Evolutionary conservation across 2,113 vertebrate genomes (phyloP).

Genomic region (Nothoprocta perdicaria): DNA sequence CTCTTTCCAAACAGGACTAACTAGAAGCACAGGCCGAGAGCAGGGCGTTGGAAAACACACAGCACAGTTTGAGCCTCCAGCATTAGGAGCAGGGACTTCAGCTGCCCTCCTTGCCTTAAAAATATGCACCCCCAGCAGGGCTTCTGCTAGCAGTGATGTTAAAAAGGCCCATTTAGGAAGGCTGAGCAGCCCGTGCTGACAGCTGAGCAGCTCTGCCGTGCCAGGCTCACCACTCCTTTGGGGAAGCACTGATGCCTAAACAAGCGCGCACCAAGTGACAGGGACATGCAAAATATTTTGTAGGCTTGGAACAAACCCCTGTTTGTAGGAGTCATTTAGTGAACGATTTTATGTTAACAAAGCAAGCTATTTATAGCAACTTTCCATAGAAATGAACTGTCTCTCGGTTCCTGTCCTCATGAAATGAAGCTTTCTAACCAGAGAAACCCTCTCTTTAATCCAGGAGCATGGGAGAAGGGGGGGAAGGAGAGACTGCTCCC

Average conservation of each 20-base stretch:
- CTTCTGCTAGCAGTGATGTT: not conserved
- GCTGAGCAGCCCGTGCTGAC: not conserved
- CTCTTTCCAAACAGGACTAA: not conserved
- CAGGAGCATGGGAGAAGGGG: not conserved
- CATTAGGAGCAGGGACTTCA: rapidly evolving
- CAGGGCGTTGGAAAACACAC: not conserved
- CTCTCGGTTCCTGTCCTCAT: slow-evolving; percentile 42
- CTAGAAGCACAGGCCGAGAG: not conserved
- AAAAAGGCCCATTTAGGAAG: not conserved
- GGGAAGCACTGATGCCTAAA: not conserved
- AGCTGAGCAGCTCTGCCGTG: rapidly evolving
- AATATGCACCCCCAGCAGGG: not conserved
- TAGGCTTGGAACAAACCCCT: slow-evolving; percentile 45
- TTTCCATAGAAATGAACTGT: slow-evolving; percentile 41
- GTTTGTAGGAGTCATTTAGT: slow-evolving; percentile 59
- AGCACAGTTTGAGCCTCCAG: not conserved
- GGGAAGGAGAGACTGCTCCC: not conserved
- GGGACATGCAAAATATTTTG: slow-evolving; percentile 41
- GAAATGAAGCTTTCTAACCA: slow-evolving; percentile 19
- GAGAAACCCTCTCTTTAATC: slow-evolving; percentile 37
- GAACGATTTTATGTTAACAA: slow-evolving; percentile 63
- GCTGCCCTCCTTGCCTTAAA: not conserved
- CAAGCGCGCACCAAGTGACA: not conserved
- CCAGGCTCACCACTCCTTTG: not conserved
- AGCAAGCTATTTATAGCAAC: slow-evolving; percentile 66